A percentile compares a stretch with the other conserved stretches of the same genome.
Conservation (phyloP, 1,140 invertebrate genomes). For the Periplaneta americana region DNA sequence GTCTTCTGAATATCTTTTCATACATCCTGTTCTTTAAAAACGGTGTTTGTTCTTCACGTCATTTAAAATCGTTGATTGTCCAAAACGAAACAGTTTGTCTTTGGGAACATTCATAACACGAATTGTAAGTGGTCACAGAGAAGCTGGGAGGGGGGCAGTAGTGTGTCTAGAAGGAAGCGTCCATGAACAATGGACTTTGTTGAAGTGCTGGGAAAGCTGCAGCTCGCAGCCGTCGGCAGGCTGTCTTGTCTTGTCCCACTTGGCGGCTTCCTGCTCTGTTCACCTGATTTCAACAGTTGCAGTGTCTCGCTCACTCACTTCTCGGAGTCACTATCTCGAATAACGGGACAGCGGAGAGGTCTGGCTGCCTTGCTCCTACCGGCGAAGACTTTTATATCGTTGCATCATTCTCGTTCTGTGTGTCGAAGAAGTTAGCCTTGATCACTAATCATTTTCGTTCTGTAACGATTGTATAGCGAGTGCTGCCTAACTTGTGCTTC, state of each 20-base stretch:
- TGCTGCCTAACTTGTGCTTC: too few relatives aligned
- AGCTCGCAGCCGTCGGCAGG: background rate
- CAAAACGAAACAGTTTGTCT: too few relatives aligned
- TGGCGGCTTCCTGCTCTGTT: background rate
- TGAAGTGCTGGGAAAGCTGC: background rate
- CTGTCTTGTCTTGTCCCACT: background rate
- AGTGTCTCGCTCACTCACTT: too few relatives aligned
- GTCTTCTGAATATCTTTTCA: too few relatives aligned
- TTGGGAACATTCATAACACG: too few relatives aligned
- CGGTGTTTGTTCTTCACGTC: too few relatives aligned
- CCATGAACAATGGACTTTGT: background rate
- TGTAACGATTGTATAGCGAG: background rate
- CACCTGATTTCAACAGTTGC: background rate
- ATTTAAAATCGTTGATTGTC: too few relatives aligned
- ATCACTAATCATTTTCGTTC: background rate
- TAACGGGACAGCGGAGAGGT: background rate
- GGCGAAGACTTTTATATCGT: background rate
- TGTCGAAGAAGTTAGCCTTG: background rate
- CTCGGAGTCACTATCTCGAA: background rate
- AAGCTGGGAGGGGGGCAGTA: too few relatives aligned
- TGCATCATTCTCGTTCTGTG: background rate
- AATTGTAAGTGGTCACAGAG: too few relatives aligned
- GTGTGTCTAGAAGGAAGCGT: background rate
- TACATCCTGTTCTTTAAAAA: too few relatives aligned
- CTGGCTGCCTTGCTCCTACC: background rate